These are phyloP conservation scores for Norana najaformis DNA, from an alignment of 2,888 invertebrate genomes.

Conservation along the genomic window DNA sequence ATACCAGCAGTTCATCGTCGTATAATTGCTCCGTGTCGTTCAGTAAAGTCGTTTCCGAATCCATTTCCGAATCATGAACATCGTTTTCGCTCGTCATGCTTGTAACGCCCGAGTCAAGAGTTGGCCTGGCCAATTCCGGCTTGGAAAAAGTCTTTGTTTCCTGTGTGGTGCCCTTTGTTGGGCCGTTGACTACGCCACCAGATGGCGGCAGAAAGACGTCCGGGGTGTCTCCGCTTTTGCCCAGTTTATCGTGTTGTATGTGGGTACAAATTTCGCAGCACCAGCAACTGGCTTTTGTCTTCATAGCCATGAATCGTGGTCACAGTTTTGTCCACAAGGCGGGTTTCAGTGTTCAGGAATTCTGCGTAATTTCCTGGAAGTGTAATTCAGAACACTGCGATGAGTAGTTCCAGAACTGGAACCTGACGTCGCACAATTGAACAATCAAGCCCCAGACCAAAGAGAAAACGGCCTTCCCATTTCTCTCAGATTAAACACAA, in stretches of 20 bases:
- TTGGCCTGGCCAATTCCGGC: not conserved
- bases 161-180: not conserved
- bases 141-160: not conserved
- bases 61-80: not conserved
- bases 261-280: slow-evolving; percentile 8
- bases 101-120: not conserved
- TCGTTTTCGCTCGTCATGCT: not conserved
- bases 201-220: not conserved
- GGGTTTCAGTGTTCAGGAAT: not conserved
- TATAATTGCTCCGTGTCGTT: not conserved
- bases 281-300: not conserved
- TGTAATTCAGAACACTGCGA: not conserved
- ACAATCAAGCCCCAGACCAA: not conserved
- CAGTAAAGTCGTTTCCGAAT: not conserved
- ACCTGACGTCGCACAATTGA: not conserved
- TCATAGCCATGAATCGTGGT: not conserved
- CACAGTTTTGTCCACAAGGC: not conserved
- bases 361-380: not conserved
- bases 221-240: not conserved
- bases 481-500: too few species aligned
- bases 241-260: not conserved
- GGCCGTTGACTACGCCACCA: not conserved
- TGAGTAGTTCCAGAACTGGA: not conserved
- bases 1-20: not conserved
- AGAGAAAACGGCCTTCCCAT: too few species aligned